A percentile compares a stretch with the other conserved stretches of the same genome.
Evolutionary conservation across 2,888 invertebrate species (phyloP).

Genomic region (Drosophila melanocephala): DNA sequence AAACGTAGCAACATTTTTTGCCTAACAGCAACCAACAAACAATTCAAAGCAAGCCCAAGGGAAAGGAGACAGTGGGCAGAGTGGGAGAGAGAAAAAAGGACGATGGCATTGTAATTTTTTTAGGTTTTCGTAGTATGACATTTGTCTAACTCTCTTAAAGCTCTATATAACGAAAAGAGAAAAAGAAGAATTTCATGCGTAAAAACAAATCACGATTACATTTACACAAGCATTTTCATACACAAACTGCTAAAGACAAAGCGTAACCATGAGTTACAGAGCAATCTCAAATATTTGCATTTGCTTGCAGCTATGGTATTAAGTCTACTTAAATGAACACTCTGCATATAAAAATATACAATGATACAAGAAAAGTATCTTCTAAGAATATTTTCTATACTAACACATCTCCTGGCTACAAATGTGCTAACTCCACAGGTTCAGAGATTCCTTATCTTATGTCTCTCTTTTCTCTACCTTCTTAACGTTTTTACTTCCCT

Average conservation of each 20-base stretch:
- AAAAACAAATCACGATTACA: conserved; percentile 2
- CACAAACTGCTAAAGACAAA: background rate
- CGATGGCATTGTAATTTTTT: conserved; percentile 42
- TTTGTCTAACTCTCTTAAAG: conserved; percentile 41
- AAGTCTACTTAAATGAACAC: background rate
- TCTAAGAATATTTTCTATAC: background rate
- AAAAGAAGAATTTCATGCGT: background rate
- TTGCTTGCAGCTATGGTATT: background rate
- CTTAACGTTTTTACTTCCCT: background rate
- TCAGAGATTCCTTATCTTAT: background rate
- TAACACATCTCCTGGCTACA: background rate
- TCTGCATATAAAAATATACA: background rate
- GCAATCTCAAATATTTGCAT: background rate
- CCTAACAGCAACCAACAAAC: conserved; percentile 28
- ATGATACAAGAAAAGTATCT: background rate
- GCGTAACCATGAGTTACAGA: background rate
- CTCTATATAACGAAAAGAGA: conserved; percentile 5
- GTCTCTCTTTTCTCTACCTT: background rate
- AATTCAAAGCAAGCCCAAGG: conserved; percentile 32
- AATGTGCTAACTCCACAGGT: background rate
- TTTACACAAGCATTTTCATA: conserved; percentile 1
- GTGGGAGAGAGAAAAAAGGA: conserved; percentile 10
- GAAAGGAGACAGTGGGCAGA: background rate
- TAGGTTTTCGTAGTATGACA: conserved; percentile 49
- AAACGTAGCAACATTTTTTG: conserved; percentile 40